Evolutionary conservation across 2,888 invertebrate genomes (phyloP), one percentile per base, ranked within the genome.

Genomic region (Lottia scabra): DNA sequence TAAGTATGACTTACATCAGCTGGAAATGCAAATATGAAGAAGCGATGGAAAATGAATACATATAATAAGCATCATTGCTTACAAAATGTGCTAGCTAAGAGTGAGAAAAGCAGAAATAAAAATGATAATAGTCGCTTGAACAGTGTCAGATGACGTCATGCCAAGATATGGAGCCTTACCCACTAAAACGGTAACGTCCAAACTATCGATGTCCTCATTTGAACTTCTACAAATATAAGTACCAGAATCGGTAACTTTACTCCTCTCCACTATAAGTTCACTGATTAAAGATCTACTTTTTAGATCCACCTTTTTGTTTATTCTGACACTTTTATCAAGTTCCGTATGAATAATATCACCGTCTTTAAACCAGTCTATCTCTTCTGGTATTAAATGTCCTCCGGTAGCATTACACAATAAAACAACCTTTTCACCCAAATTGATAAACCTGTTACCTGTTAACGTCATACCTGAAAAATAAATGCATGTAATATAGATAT

Each of bases 311-410:
- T 56, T 56, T 56, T 56, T 56, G 23, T 56, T 56, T 56, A 56
- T 56, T 23, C 23, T 19, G 56, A 56, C 56, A 56, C 56, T 56
- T 56, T 56, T 19, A 56, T 56, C 56, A 23, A 23, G 15, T 56
- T 56, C 56, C 10, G 56, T 56, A 56, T 56, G 56, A 56, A 56
- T 56, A 23, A 56, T 56, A 56, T 56, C 23, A 23, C 56, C 56
- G 23, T 56, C 56, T 56, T 56, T 56, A 23, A 56, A 56, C 56
- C 56, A 56, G 56, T 56, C 56, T 56, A 56, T 56, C 23, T 56
- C 56, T 13, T 56, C 56, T 19, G 56, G 56, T 10, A 56, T 56
- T 23, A 56, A 23, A 56, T 56, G 56, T 56, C 56, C 56, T 23
- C 56, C 56, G 19, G 56, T 56, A 23, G 56, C 56, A 56, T 56